Evolutionary conservation across 2,797 vertebrate species (phyloP), one percentile per base, ranked within the genome.

Genomic region (Hydrolagus colliei): DNA sequence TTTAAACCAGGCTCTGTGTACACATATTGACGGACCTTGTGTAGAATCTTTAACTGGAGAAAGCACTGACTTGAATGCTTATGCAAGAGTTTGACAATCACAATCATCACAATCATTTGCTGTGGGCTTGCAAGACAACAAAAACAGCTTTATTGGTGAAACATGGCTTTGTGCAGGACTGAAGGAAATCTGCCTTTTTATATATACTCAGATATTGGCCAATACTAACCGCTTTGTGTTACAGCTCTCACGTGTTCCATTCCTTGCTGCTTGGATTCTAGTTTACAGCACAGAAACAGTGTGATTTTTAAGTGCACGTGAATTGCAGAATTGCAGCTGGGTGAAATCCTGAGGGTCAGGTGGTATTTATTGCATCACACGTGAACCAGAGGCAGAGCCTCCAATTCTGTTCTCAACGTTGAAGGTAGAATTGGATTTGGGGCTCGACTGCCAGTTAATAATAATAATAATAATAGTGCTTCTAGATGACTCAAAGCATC

Each of bases 121-220:
- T 61, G 65, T 63, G 32, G 63, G 27, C 62, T 82, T 82, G 62
- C 27, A 65, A 22, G 27, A 35, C 5, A 27, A 82, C 13, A 16
- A 32, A 67, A 82, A 32, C 78, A 20, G 78, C 78, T 82, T 82
- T 22, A 68, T 82, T 63, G 20, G 27, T 80, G 87, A 90, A 90
- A 87, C 9, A 86, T 86, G 63, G 86, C 35, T 73, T 68, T 87
- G 16, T 87, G 85, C 90, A 88, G 87, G 6, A 87, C 91, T 91
- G 90, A 88, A 89, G 89, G 87, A 91, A 91, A 93, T 89, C 91
- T 94, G 90, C 88, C 90, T 95, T 93, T 93, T 91, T 9, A 86
- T 72, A 63, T 0, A 20, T 12, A 87, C 85, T 86, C 86, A 27
- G 16, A 35, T 78, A 68, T 86, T 71, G 0, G 41, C 89, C 89